Base-by-base conservation (phyloP, 2,888 invertebrate genomes). In the Stegana nigrithorax region DNA sequence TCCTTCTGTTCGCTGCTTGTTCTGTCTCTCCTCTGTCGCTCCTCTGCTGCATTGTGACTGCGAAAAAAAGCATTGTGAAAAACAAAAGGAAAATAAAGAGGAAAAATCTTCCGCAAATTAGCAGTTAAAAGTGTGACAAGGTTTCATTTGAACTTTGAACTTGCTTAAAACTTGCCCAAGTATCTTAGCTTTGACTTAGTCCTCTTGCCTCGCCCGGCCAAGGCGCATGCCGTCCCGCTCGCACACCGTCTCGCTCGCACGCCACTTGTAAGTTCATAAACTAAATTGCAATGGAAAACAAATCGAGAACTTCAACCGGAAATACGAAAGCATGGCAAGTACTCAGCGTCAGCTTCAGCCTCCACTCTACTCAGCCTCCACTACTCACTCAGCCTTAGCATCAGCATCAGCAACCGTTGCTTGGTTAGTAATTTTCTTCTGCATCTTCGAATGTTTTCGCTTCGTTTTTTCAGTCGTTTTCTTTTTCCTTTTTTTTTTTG, bases 61-160 rank as follows among this genome's bases (percentile, higher is more conserved):
- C 23, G 10, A 42, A 42, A 42, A 7, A 50, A 10, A 29, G 3
- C 5, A n/a, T 14, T 8, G n/a, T 29, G 66, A 66, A 62, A 59
- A 65, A 67, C 64, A 64, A 68, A 72, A 75, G 72, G 65, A 74
- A 67, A 51, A 51, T 14, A 17, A 14, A 27, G n/a, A 6, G 25
- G 12, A 7, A 26, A 12, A 55, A 23, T 26, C 53, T 19, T 19
- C 53, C 14, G 36, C 21, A 55, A 75, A 75, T 72, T 71, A 73
- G 75, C 73, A 60, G 65, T 71, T 59, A 72, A 65, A 67, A 55
- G 53, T 53, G 60, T 60, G 27, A 25, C 59, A 21, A 36, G 14
- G 64, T 67, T 67, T 64, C 67, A 65, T 67, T 73, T 69, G 66
- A 69, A 73, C 71, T 73, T 12, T 63, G 62, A 55, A 65, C 65